A percentile compares a stretch with the other conserved stretches of the same genome.
phyloP scores from a whole-genome alignment of 2,888 invertebrate species.

The Muscina levida region DNA sequence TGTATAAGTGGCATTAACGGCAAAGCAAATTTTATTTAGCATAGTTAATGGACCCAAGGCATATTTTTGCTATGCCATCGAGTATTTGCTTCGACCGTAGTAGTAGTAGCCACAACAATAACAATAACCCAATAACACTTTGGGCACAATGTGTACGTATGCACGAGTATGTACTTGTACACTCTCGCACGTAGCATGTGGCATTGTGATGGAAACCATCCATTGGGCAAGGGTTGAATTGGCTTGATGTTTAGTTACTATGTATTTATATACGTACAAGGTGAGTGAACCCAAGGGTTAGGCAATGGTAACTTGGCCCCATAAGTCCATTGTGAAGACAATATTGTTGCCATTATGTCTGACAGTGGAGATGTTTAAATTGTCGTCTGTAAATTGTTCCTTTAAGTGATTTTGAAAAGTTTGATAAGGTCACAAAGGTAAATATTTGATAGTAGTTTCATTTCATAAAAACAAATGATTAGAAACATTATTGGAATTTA shows the following conservation, averaged over 20 bases:
- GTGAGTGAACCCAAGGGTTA: conserved; percentile 22
- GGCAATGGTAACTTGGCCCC: conserved; percentile 5
- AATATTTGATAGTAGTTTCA: not conserved
- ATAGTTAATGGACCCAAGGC: conserved; percentile 28
- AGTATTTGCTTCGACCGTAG: not conserved
- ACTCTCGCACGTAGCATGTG: not conserved
- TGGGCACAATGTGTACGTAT: not conserved
- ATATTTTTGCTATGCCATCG: conserved; percentile 26
- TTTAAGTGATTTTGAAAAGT: not conserved
- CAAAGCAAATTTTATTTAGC: conserved; percentile 17
- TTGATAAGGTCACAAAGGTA: not conserved
- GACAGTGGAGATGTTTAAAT: not conserved
- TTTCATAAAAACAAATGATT: not conserved
- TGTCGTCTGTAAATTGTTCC: not conserved
- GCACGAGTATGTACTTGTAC: not conserved
- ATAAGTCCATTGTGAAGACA: conserved; percentile 4
- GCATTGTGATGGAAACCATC: not conserved
- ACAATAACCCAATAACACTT: not conserved
- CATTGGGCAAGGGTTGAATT: not conserved
- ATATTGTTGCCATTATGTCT: not conserved
- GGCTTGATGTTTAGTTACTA: not conserved
- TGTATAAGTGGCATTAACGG: conserved; percentile 56
- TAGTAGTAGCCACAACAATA: not conserved
- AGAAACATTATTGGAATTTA: too few species aligned
- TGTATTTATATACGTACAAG: not conserved